Conservation (phyloP, 1,140 invertebrate species). For the Manduca sexta region DNA sequence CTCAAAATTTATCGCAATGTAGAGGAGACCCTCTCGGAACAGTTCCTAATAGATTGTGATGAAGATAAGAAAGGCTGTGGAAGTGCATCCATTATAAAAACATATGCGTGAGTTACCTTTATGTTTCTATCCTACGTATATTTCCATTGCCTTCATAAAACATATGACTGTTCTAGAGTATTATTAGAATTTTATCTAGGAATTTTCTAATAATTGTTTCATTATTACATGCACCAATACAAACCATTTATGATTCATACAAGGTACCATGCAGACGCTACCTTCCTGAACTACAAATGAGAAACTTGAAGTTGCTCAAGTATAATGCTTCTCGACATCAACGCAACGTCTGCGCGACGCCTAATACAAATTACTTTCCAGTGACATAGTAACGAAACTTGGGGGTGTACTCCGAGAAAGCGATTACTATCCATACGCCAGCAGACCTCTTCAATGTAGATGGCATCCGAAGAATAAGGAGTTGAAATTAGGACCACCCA, state of each 20-base stretch:
- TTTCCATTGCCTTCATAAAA: too few species aligned
- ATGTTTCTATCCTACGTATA: too few species aligned
- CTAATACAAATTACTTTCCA: conserved; percentile 13
- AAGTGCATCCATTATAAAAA: conserved; percentile 14
- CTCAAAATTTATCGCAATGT: conserved; percentile 16
- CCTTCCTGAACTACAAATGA: too few species aligned
- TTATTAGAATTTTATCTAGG: too few species aligned
- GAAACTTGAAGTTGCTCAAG: too few species aligned
- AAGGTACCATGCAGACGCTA: too few species aligned
- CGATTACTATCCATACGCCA: conserved; percentile 26
- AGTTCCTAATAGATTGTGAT: conserved; percentile 43
- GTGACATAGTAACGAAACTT: conserved; percentile 23
- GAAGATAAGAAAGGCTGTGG: conserved; percentile 15
- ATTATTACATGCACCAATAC: too few species aligned
- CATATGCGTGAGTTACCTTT: conserved; percentile 37
- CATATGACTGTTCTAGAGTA: too few species aligned
- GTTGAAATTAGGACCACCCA: background rate
- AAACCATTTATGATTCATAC: too few species aligned
- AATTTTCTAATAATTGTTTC: too few species aligned
- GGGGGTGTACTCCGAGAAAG: conserved; percentile 26
- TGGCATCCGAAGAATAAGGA: conserved; percentile 10
- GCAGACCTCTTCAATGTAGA: conserved; percentile 10
- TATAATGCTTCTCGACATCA: background rate
- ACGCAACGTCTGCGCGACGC: background rate
- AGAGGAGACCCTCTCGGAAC: conserved; percentile 26